Conservation (phyloP, 2,797 vertebrate genomes). For the Sardinella longiceps region DNA sequence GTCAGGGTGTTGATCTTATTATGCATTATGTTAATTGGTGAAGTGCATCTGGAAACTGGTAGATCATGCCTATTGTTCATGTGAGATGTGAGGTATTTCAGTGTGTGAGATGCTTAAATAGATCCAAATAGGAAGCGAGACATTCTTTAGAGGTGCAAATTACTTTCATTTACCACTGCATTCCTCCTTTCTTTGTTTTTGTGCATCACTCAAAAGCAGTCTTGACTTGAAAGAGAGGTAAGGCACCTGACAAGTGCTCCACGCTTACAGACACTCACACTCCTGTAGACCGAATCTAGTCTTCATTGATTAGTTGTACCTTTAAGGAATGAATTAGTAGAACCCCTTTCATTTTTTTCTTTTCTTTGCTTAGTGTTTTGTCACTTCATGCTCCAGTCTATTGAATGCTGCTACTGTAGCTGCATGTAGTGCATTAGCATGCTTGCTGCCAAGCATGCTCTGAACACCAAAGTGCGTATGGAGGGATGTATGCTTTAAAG, state of each 20-base stretch:
- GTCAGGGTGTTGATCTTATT: background rate
- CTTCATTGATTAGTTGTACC: background rate
- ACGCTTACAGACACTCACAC: background rate
- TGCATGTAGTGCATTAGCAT: background rate
- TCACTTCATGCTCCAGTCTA: background rate
- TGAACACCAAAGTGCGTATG: background rate
- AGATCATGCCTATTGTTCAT: background rate
- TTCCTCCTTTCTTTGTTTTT: constrained; percentile 52
- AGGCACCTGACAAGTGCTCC: constrained; percentile 62
- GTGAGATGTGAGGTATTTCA: background rate
- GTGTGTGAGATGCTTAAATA: background rate
- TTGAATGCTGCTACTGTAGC: background rate
- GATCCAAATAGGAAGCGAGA: background rate
- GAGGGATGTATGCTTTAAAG: background rate
- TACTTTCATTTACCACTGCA: background rate
- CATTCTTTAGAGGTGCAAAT: background rate
- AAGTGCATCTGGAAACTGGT: background rate
- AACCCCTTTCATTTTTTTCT: background rate
- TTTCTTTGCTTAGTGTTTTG: background rate
- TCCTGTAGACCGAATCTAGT: background rate
- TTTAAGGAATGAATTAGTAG: background rate
- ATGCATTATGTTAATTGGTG: background rate
- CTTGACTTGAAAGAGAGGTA: constrained; percentile 92
- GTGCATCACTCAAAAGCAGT: constrained; percentile 83
- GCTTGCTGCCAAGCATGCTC: background rate